phyloP scores from a whole-genome alignment of 2,888 invertebrate genomes.

The Mamestra brassicae region DNA sequence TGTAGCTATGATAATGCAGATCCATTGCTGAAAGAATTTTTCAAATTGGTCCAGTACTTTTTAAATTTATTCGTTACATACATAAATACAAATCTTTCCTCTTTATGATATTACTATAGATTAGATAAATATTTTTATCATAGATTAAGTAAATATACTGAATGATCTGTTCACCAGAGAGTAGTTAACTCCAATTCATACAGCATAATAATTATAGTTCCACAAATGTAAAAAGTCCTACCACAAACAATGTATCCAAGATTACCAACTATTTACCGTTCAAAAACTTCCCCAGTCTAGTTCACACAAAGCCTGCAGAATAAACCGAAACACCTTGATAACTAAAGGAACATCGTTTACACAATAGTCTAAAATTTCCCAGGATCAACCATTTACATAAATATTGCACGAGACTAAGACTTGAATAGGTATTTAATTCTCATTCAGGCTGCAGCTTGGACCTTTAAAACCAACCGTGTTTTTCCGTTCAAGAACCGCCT shows the following conservation, averaged over 20 bases:
- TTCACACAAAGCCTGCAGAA: constrained; percentile 45
- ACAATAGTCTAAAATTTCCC: constrained; percentile 66
- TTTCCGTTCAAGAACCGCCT: constrained; percentile 15
- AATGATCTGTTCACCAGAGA: background rate
- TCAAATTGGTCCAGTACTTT: no score
- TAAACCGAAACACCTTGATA: constrained; percentile 55
- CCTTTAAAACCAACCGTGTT: constrained; percentile 43
- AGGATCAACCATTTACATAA: constrained; percentile 77
- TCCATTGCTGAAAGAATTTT: no score
- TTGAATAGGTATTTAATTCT: constrained; percentile 82
- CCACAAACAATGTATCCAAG: constrained; percentile 4
- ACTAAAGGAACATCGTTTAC: constrained; percentile 59
- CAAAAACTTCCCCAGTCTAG: constrained; percentile 45
- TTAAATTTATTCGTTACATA: no score
- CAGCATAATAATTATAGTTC: background rate
- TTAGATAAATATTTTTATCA: no score
- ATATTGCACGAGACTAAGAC: constrained; percentile 77
- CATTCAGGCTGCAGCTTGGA: constrained; percentile 76
- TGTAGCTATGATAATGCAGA: no score
- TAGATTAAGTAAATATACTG: no score
- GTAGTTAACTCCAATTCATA: background rate
- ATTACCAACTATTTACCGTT: constrained; percentile 21
- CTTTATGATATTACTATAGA: no score
- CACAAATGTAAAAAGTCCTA: background rate
- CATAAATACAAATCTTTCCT: no score